A percentile compares a stretch with the other conserved stretches of the same genome.
These are phyloP conservation scores for Hymenochirus boettgeri DNA, from an alignment of 2,113 vertebrate genomes.

Conservation along the genomic window DNA sequence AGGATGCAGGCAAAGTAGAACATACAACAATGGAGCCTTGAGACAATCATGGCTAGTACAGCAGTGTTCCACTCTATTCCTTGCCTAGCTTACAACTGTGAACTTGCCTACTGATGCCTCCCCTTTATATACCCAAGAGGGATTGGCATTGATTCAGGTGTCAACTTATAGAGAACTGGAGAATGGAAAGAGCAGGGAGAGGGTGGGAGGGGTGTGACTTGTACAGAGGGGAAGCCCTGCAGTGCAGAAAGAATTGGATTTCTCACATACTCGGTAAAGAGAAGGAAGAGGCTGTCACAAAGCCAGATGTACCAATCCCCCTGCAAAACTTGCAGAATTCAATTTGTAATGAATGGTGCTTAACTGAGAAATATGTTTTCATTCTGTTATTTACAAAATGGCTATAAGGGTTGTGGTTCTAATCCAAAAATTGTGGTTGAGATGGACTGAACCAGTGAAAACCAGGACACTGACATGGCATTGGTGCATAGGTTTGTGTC, in stretches of 20 bases:
- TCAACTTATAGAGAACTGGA: slow-evolving; percentile 66
- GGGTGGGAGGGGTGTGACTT: slow-evolving; percentile 59
- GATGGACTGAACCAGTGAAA: background rate
- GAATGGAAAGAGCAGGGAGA: slow-evolving; percentile 68
- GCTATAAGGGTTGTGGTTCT: background rate
- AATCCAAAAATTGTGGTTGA: background rate
- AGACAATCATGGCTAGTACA: slow-evolving; percentile 68
- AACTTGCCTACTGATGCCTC: slow-evolving; percentile 52
- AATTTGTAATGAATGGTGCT: too few relatives aligned
- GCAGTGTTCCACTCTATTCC: slow-evolving; percentile 47
- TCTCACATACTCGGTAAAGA: slow-evolving; percentile 44
- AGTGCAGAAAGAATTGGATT: slow-evolving; percentile 58
- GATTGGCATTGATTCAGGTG: slow-evolving; percentile 85
- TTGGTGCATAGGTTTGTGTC: background rate
- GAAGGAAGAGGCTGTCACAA: background rate
- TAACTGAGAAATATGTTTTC: too few relatives aligned
- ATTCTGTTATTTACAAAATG: too few relatives aligned
- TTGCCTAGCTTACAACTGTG: slow-evolving; percentile 56
- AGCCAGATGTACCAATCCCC: too few relatives aligned
- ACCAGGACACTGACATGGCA: background rate
- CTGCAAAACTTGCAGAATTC: too few relatives aligned
- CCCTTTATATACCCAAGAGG: slow-evolving; percentile 69
- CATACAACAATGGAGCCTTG: slow-evolving; percentile 66
- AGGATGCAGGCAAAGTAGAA: slow-evolving; percentile 73
- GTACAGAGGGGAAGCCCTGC: slow-evolving; percentile 58